Conservation (phyloP, 2,888 invertebrate species). For the Synergus gifuensis region DNA sequence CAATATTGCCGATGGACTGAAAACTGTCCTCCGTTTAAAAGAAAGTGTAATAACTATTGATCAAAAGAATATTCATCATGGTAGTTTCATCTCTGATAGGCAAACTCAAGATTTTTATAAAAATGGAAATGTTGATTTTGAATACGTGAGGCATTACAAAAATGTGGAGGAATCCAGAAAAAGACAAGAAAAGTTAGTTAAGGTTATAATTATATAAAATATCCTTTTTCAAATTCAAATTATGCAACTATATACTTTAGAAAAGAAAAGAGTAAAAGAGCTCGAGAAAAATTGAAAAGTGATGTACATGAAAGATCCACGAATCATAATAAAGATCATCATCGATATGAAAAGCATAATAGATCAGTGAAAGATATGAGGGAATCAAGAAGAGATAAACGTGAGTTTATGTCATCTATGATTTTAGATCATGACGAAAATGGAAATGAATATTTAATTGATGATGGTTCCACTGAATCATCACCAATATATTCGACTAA, state of each 20-base stretch:
- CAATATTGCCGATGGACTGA: slow-evolving; percentile 63
- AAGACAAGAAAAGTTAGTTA: background rate
- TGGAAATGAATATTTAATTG: background rate
- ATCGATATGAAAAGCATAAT: background rate
- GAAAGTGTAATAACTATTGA: slow-evolving; percentile 42
- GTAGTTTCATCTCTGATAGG: background rate
- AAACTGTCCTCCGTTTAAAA: slow-evolving; percentile 55
- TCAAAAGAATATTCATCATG: background rate
- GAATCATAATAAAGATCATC: background rate
- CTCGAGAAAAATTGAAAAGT: background rate
- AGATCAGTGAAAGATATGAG: background rate
- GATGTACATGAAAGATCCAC: background rate
- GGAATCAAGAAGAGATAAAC: background rate
- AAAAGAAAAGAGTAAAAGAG: background rate
- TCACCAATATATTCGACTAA: background rate
- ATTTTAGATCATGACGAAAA: background rate
- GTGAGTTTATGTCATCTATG: background rate
- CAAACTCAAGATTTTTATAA: background rate
- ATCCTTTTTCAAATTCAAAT: background rate
- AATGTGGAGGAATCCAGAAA: background rate
- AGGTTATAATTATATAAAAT: background rate
- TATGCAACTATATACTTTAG: background rate
- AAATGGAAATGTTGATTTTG: background rate
- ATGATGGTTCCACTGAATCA: background rate
- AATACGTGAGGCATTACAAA: background rate